Conservation (phyloP, 2,113 vertebrate genomes). For the Meleagris gallopavo region DNA sequence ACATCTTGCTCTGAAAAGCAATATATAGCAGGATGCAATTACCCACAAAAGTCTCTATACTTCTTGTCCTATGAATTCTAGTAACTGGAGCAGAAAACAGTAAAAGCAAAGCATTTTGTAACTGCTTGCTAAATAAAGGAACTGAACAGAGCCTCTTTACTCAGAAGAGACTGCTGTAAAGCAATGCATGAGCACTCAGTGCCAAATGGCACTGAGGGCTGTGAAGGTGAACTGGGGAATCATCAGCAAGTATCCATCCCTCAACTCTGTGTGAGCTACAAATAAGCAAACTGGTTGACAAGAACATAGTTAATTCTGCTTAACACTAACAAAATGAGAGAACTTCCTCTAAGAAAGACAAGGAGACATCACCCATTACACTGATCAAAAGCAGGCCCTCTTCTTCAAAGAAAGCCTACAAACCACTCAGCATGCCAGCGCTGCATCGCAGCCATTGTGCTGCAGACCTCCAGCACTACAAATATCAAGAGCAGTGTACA, state of each 20-base stretch:
- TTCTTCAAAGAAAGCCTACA: not conserved
- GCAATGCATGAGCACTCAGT: not conserved
- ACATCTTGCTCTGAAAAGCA: not conserved
- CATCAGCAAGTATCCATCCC: not conserved
- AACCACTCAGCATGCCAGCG: not conserved
- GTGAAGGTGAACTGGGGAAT: not conserved
- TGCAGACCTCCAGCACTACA: not conserved
- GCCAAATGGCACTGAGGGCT: not conserved
- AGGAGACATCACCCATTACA: not conserved
- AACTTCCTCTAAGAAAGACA: not conserved
- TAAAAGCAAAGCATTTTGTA: not conserved
- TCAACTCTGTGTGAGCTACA: not conserved
- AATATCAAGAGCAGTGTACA: not conserved
- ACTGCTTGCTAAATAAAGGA: not conserved
- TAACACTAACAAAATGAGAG: not conserved
- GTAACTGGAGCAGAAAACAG: constrained; percentile 19
- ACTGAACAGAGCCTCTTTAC: not conserved
- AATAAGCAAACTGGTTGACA: not conserved
- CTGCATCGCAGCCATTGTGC: not conserved
- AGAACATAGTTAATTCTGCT: not conserved
- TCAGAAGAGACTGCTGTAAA: constrained; percentile 1
- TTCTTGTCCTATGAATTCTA: constrained; percentile 8
- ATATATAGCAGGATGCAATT: not conserved
- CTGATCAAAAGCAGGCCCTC: not conserved
- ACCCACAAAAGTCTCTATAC: not conserved